phyloP scores from a whole-genome alignment of 37 sponge, comb jelly and placozoan species.

The Geodia barretti region DNA sequence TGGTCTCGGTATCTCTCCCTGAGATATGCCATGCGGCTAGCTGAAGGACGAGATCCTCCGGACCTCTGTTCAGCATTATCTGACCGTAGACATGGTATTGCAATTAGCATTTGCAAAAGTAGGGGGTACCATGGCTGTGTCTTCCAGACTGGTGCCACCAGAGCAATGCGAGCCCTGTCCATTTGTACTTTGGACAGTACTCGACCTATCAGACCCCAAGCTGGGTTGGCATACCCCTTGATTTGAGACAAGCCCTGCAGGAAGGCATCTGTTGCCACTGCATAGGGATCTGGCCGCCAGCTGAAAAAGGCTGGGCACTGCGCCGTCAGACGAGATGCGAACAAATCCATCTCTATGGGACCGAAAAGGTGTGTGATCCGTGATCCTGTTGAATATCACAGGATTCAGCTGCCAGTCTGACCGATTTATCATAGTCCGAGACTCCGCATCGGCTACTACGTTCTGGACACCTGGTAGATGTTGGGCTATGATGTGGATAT shows the following conservation, averaged over 20 bases:
- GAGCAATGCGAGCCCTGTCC: constrained; percentile 1
- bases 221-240: constrained; percentile 39
- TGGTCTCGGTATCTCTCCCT: constrained; percentile 16
- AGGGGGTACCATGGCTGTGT: constrained; percentile 49
- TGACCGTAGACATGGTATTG: constrained; percentile 12
- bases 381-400: neutral
- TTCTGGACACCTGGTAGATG: constrained; percentile 39
- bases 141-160: constrained; percentile 56
- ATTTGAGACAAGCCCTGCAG: constrained; percentile 15
- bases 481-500: constrained; percentile 27
- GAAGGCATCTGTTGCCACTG: constrained; percentile 50
- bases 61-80: too few relatives aligned
- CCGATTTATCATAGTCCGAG: constrained; percentile 21
- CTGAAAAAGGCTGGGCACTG: constrained; percentile 35
- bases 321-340: constrained; percentile 17
- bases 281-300: constrained; percentile 43
- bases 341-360: constrained; percentile 30
- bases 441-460: constrained; percentile 35
- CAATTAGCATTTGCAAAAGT: constrained; percentile 24
- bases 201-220: constrained; percentile 32
- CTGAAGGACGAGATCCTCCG: constrained; percentile 9
- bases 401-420: constrained; percentile 38
- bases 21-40: constrained; percentile 64
- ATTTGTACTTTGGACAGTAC: constrained; percentile 19
- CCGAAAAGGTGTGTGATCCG: constrained; percentile 5